Conservation (phyloP, 2,797 vertebrate species). For the Pantherophis vulpinus region DNA sequence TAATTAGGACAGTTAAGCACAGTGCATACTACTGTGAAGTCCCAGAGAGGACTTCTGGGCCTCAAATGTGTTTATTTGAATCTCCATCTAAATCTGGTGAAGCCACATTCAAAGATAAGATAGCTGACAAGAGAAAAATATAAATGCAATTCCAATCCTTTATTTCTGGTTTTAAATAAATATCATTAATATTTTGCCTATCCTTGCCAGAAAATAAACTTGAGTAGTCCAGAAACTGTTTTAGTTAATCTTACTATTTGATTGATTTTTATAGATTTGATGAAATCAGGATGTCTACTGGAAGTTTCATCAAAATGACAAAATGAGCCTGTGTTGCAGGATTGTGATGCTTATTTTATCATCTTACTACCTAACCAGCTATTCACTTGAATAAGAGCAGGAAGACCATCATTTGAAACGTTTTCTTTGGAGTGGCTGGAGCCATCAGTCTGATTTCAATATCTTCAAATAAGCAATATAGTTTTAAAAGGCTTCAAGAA, state of each 20-base stretch:
- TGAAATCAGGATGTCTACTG: neutral
- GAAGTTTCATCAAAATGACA: neutral
- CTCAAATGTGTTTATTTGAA: neutral
- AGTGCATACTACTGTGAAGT: neutral
- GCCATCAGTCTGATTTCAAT: neutral
- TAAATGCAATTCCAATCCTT: neutral
- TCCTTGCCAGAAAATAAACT: neutral
- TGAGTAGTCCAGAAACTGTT: neutral
- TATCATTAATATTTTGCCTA: neutral
- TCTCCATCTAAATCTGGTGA: neutral
- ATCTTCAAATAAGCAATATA: neutral
- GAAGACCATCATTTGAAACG: neutral
- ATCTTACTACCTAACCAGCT: neutral
- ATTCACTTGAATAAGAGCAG: neutral
- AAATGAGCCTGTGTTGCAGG: neutral
- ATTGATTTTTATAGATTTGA: neutral
- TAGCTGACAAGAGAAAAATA: neutral
- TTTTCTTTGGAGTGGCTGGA: neutral
- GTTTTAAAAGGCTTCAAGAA: neutral
- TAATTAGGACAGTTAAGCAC: conserved; percentile 29
- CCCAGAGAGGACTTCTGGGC: neutral
- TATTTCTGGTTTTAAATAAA: neutral
- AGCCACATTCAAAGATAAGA: neutral
- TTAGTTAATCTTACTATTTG: neutral
- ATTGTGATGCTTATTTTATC: neutral